These are phyloP conservation scores for Tetropium fuscum DNA, from an alignment of 2,888 invertebrate genomes.

Conservation along the genomic window DNA sequence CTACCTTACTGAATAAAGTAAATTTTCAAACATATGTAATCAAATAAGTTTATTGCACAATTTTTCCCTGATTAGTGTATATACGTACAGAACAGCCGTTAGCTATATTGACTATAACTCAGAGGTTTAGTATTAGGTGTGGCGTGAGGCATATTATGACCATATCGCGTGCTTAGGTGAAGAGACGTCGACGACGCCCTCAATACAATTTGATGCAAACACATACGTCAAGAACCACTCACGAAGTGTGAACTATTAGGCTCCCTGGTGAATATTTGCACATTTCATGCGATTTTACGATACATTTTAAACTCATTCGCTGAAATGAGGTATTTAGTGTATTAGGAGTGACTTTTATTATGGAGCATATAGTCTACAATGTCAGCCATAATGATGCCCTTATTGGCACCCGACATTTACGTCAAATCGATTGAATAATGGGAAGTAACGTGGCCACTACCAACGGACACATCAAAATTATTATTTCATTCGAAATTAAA, in stretches of 20 bases:
- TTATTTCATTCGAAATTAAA: no score
- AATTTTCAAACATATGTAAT: not conserved
- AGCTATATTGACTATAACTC: constrained; percentile 45
- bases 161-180: constrained; percentile 48
- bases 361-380: not conserved
- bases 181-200: constrained; percentile 36
- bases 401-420: no score
- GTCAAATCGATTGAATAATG: no score
- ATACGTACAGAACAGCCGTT: constrained; percentile 30
- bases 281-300: constrained; percentile 27
- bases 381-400: not conserved
- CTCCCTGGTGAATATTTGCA: constrained; percentile 28
- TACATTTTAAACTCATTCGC: not conserved
- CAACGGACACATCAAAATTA: no score
- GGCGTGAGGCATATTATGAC: constrained; percentile 49
- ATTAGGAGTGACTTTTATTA: constrained; percentile 2
- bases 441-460: no score
- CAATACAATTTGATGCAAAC: constrained; percentile 28
- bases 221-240: constrained; percentile 27
- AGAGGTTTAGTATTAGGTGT: constrained; percentile 49
- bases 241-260: constrained; percentile 34
- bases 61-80: constrained; percentile 3
- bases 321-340: constrained; percentile 10
- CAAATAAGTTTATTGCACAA: not conserved
- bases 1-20: not conserved